Evolutionary conservation across 2,888 invertebrate species (phyloP).

Genomic region (Pherbina coryleti): DNA sequence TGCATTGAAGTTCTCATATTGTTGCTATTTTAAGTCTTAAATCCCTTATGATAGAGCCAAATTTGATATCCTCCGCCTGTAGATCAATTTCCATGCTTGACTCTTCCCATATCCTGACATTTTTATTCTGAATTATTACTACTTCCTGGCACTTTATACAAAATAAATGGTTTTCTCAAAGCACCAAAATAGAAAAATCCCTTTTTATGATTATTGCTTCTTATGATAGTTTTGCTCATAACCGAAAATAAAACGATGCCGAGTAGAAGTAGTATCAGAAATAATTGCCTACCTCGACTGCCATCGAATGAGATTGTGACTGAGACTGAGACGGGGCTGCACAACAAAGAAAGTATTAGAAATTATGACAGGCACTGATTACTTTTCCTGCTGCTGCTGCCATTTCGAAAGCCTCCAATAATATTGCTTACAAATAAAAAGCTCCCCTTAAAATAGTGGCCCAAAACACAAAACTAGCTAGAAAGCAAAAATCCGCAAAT

Average conservation of each 20-base stretch:
- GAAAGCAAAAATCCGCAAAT: slow-evolving; percentile 27
- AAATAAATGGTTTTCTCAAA: not conserved
- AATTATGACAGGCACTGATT: slow-evolving; percentile 35
- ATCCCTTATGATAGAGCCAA: too few species aligned
- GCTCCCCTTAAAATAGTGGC: not conserved
- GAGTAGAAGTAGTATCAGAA: slow-evolving; percentile 16
- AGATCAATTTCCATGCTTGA: too few species aligned
- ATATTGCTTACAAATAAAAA: slow-evolving; percentile 32
- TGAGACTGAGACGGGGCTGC: not conserved
- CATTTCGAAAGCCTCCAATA: slow-evolving; percentile 34
- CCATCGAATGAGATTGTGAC: too few species aligned
- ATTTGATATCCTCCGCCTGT: too few species aligned
- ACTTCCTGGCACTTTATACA: too few species aligned
- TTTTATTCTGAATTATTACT: too few species aligned
- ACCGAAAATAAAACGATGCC: not conserved
- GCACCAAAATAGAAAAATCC: not conserved
- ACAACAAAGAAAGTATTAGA: slow-evolving; percentile 29
- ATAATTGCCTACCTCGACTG: slow-evolving; percentile 15
- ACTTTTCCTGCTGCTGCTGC: slow-evolving; percentile 1
- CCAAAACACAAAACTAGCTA: not conserved
- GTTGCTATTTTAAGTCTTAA: too few species aligned
- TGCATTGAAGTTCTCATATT: too few species aligned
- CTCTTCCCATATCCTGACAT: too few species aligned
- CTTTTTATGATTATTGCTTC: slow-evolving; percentile 34
- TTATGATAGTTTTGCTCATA: slow-evolving; percentile 12